Evolutionary conservation across 1,140 invertebrate genomes (phyloP).

Genomic region (Halictus rubicundus): DNA sequence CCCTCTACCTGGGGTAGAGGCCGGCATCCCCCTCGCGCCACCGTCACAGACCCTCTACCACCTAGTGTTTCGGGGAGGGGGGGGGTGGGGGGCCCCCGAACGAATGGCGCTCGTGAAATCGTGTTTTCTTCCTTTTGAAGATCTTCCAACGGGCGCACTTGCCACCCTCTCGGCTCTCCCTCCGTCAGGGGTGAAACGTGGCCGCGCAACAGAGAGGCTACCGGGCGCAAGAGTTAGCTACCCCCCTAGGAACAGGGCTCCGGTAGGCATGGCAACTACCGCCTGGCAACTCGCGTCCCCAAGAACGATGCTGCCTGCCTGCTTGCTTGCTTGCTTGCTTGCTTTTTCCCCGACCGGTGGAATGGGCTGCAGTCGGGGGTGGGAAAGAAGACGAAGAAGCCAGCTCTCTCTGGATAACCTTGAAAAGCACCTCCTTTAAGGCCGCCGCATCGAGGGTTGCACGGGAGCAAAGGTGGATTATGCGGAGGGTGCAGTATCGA

Average conservation of each 20-base stretch:
- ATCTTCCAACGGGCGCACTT: constrained; percentile 60
- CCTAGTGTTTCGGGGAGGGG: constrained; percentile 32
- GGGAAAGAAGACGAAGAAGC: not conserved
- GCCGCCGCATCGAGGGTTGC: constrained; percentile 38
- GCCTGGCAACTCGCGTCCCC: constrained; percentile 30
- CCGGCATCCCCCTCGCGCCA: constrained; percentile 8
- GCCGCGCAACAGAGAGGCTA: not conserved
- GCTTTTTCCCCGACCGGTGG: constrained; percentile 18
- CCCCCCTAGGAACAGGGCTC: constrained; percentile 39
- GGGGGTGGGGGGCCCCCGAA: no score
- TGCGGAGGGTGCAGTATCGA: constrained; percentile 47
- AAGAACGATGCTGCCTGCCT: constrained; percentile 45
- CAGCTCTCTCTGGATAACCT: constrained; percentile 57
- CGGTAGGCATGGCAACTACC: constrained; percentile 60
- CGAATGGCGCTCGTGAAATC: constrained; percentile 74
- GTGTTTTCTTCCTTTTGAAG: constrained; percentile 69
- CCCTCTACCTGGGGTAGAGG: not conserved
- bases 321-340: no score
- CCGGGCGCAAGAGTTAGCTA: not conserved
- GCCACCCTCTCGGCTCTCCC: constrained; percentile 52
- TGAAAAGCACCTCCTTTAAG: constrained; percentile 61
- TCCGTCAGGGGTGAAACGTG: constrained; percentile 35
- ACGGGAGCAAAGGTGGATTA: constrained; percentile 33
- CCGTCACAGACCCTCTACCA: not conserved
- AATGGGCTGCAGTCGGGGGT: not conserved